Conservation (phyloP, 2,888 invertebrate genomes). For the Petrolisthes cinctipes region DNA sequence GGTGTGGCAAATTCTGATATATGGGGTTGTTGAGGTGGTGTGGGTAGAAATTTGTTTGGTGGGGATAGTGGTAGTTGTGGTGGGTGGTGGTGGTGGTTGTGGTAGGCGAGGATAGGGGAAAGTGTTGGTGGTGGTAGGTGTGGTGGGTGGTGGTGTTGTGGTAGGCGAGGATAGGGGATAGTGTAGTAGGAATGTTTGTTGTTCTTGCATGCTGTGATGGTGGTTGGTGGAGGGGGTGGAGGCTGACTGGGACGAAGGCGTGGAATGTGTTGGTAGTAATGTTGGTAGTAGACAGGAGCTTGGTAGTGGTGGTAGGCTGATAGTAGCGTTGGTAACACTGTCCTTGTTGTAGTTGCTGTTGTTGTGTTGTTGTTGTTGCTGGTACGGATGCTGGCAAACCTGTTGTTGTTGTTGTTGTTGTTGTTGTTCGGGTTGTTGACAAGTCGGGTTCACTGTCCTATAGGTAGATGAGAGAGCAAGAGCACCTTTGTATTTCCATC, state of each 20-base stretch:
- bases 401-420: constrained; percentile 24
- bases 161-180: neutral
- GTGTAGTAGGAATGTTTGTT: neutral
- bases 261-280: constrained; percentile 9
- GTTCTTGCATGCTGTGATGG: neutral
- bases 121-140: neutral
- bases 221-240: neutral
- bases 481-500: neutral
- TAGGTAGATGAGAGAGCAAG: constrained; percentile 53
- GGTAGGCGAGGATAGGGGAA: neutral
- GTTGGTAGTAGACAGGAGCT: neutral
- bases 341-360: constrained; percentile 13
- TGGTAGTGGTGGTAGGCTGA: neutral
- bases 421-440: neutral
- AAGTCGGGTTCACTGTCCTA: constrained; percentile 52
- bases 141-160: neutral
- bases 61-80: constrained; percentile 19
- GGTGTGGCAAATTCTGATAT: constrained; percentile 40
- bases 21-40: constrained; percentile 28
- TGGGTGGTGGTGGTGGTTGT: constrained; percentile 4
- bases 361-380: constrained; percentile 34
- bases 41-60: neutral
- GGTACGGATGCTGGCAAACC: neutral
- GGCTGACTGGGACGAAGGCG: neutral
- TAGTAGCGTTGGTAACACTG: constrained; percentile 24